Base-by-base conservation (phyloP, 2,888 invertebrate genomes). In the Frankliniella intonsa region DNA sequence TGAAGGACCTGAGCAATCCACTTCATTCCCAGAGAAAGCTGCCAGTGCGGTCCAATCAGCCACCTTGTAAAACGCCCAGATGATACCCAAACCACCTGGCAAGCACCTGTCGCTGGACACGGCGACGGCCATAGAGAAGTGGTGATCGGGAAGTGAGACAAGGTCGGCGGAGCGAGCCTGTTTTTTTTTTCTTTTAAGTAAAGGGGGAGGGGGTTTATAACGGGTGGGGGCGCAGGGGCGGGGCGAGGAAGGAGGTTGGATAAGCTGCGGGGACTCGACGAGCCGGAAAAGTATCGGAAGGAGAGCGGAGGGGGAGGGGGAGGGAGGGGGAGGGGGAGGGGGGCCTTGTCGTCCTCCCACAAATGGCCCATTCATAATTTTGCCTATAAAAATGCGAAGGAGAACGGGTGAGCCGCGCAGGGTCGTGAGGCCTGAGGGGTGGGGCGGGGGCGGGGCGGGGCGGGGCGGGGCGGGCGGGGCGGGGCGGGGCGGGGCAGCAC, bases 341-440 rank as follows among this genome's bases (percentile, higher is more conserved):
- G 25, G 69, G 25, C 25, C 69, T 19, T 76, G 69, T 76, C 69
- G 69, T 76, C 69, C 69, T 22, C 69, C 69, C 69, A 76, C 69
- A 76, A 76, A 76, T 76, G 69, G 69, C 69, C 69, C 69, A 76
- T 76, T 76, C 69, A 76, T 76, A 76, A 76, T 76, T 76, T 76
- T 76, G 69, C 69, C 69, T 76, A 76, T 76, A 76, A 76, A 76
- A 76, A 76, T 76, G 69, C 69, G 69, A 22, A 76, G 69, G 69
- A 69, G 69, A 76, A 76, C 69, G 69, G 69, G 69, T 76, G 69
- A 76, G 69, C 69, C 19, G 14, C 8, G 62, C 17, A 17, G 62
- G 55, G 55, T 19, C 62, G 62, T 17, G 62, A 17, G 55, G 55
- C 55, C n/a, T n/a, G n/a, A n/a, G 38, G 38, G 38, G 38, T 38